Base-by-base conservation (phyloP, 2,113 vertebrate species). In the Equus przewalskii region DNA sequence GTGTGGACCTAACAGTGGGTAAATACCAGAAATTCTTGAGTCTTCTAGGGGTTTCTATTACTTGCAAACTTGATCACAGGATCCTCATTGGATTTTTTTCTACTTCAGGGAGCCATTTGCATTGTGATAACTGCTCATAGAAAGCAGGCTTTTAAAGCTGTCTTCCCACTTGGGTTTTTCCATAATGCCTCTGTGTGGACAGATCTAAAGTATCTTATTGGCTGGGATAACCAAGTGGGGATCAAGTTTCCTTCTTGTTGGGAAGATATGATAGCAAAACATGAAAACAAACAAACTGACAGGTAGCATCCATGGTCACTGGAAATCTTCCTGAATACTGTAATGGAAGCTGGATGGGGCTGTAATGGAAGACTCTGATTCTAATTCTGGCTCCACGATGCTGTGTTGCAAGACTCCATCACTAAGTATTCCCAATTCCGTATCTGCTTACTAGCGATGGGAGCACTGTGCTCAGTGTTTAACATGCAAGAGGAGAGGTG, bases 231-330 rank as follows among this genome's bases (percentile, higher is more conserved):
- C 12, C 13, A 75, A 65, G 7, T 28, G 54, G 36, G 30, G 11
- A 41, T 91, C 41, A 81, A 24, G 94, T 81, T 89, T 6, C 5
- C 12, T 88, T 89, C 58, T 75, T 26, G 46, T 1, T 44, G 5
- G 12, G 58, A 93, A 80, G n/a, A 16, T 7, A 30, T 16, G 9
- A 26, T 3, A 4, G 8, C 2, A 28, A 19, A 85, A 49, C 49
- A 89, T 13, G 19, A 88, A 49, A 58, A 21, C 16, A 54, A 75
- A 14, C 13, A 56, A 72, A 21, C 8, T 4, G 69, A 7, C 9
- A 26, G 3, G 30, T 67, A 1, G 6, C 24, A 56, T 33, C 11
- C 7, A 9, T 3, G 15, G 21, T n/a, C 3, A 60, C 1, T 33
- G 3, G 6, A 6, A 5, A 30, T 67, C 64, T 33, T 83, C 9